A percentile compares a stretch with the other conserved stretches of the same genome.
These are phyloP conservation scores for Cyanoramphus novaezelandiae DNA, from an alignment of 2,113 vertebrate genomes.

Conservation along the genomic window DNA sequence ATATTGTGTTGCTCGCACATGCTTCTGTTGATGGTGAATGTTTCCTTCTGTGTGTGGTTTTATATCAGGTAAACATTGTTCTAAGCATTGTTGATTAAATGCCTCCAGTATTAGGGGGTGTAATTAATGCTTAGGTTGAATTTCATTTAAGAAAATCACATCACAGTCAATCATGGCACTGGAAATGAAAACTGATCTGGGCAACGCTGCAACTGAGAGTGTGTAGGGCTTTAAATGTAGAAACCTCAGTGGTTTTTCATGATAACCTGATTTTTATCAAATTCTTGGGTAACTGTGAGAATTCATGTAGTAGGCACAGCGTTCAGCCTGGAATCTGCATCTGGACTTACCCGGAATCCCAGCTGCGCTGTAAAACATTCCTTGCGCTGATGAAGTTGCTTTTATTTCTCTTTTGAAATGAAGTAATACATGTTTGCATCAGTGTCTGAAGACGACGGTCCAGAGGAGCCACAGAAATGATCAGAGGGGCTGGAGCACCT, in stretches of 20 bases:
- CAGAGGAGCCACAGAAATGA: background rate
- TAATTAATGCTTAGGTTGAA: background rate
- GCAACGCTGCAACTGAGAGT: background rate
- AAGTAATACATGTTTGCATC: background rate
- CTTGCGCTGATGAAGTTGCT: background rate
- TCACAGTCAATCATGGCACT: background rate
- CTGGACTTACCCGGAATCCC: background rate
- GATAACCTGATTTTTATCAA: background rate
- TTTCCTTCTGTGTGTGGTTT: background rate
- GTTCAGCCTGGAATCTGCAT: background rate
- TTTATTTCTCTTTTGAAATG: background rate
- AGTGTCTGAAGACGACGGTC: background rate
- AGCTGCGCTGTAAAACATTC: background rate
- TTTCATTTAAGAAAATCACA: background rate
- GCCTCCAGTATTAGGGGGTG: background rate
- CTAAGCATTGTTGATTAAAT: background rate
- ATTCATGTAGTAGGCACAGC: background rate
- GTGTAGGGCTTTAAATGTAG: background rate
- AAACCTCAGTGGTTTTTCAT: background rate
- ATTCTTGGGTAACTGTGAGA: background rate
- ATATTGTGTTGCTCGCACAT: background rate
- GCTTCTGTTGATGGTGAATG: background rate
- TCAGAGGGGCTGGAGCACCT: background rate
- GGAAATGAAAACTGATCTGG: background rate
- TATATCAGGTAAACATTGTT: background rate